Evolutionary conservation across 1,140 invertebrate genomes (phyloP).

Genomic region (Diprion similis): DNA sequence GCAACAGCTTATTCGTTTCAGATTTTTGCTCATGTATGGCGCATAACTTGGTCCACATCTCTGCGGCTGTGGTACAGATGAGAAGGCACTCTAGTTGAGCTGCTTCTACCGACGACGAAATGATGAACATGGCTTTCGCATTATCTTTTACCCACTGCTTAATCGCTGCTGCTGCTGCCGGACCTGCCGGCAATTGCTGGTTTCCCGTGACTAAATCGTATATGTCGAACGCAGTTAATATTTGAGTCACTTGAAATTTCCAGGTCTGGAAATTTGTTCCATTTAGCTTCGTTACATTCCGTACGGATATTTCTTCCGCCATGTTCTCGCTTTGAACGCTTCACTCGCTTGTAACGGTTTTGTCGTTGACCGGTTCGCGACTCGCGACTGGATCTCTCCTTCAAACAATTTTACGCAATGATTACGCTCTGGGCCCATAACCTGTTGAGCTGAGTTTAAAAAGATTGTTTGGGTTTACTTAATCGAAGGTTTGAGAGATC

Average conservation of each 20-base stretch:
- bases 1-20: conserved; percentile 35
- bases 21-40: conserved; percentile 44
- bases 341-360: no score
- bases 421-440: no score
- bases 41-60: conserved; percentile 42
- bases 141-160: conserved; percentile 37
- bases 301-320: no score
- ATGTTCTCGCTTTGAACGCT: no score
- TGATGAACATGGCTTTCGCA: conserved; percentile 30
- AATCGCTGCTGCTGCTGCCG: no score
- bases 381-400: no score
- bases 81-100: conserved; percentile 39
- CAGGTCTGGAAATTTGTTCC: conserved; percentile 7
- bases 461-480: no score
- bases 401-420: no score
- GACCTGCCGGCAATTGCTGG: background rate
- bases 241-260: conserved; percentile 18
- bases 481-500: no score
- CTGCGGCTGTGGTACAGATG: conserved; percentile 36
- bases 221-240: conserved; percentile 11
- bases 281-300: conserved; percentile 11
- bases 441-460: no score
- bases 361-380: no score
- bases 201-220: background rate
- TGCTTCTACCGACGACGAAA: conserved; percentile 33